Base-by-base conservation (phyloP, 2,797 vertebrate species). In the Cuculus canorus region DNA sequence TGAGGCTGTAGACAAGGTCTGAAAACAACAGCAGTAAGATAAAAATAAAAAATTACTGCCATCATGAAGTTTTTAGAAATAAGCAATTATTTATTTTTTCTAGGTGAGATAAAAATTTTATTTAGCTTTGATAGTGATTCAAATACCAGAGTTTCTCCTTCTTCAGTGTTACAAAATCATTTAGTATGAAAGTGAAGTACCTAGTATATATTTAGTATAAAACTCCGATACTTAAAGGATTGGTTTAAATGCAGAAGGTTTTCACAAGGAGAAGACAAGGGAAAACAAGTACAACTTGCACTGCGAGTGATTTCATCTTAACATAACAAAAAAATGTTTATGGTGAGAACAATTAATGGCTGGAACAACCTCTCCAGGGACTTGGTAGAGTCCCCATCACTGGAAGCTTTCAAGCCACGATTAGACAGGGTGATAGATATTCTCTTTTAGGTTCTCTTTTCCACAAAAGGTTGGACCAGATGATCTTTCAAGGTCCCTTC, bases 41-140 rank as follows among this genome's bases (percentile, higher is more conserved):
- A 47, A 92, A 90, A 84, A 78, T 21, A 64, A 81, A 87, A 95
- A 90, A 64, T 43, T 6, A 85, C 57, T 37, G 21, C 32, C 45
- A 88, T 37, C 65, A 47, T 70, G 66, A 92, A 88, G 77, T 6
- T 73, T 88, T 90, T 63, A 75, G 59, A 95, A 85, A 61, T 9
- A 90, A 27, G 23, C 21, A 68, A 63, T 91, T 91, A 53, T 50
- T 61, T 68, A 14, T 6, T 35, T 90, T 94, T 86, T 75, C 47
- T 72, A 60, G 9, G 21, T 2, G 2, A 94, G 45, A 79, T 39
- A 81, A 76, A 79, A 80, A 54, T 63, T 69, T 91, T 61, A 54
- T 78, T 81, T 63, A 35, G 22, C n/a, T 93, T 84, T 64, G 45
- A 68, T 19, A 73, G 41, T 56, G 37, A 77, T 65, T 86, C 43